A percentile compares a stretch with the other conserved stretches of the same genome.
phyloP scores from a whole-genome alignment of 2,113 vertebrate species.

The Tympanuchus pallidicinctus region DNA sequence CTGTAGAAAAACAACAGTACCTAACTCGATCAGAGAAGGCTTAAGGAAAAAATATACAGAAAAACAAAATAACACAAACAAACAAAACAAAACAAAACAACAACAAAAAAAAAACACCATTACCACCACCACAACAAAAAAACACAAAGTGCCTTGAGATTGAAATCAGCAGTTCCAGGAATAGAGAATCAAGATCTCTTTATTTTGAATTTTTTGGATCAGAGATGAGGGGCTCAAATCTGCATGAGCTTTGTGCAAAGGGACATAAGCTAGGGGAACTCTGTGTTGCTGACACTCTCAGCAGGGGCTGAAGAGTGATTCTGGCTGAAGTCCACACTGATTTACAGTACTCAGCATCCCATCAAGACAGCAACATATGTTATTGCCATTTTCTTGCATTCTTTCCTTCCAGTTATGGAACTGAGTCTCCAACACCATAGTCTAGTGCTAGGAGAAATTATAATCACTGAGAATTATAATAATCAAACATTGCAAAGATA shows the following conservation, averaged over 20 bases:
- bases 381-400: conserved; percentile 54
- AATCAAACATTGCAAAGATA: not conserved
- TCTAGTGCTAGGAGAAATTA: not conserved
- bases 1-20: not conserved
- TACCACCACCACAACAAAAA: not conserved
- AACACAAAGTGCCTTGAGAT: not conserved
- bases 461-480: not conserved
- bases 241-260: conserved; percentile 32
- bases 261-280: conserved; percentile 32
- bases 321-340: conserved; percentile 51
- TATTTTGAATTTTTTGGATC: conserved; percentile 39
- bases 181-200: not conserved
- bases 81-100: not conserved
- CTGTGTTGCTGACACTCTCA: conserved; percentile 30
- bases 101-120: no score
- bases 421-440: not conserved
- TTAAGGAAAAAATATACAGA: not conserved
- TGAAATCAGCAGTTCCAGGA: conserved; percentile 24
- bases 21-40: not conserved
- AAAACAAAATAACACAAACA: not conserved
- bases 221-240: not conserved
- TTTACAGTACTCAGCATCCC: conserved; percentile 58
- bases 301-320: conserved; percentile 39
- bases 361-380: conserved; percentile 42
- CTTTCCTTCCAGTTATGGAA: conserved; percentile 9